These are phyloP conservation scores for Caenorhabditis tropicalis DNA, from an alignment of 1,140 invertebrate species.

Conservation along the genomic window DNA sequence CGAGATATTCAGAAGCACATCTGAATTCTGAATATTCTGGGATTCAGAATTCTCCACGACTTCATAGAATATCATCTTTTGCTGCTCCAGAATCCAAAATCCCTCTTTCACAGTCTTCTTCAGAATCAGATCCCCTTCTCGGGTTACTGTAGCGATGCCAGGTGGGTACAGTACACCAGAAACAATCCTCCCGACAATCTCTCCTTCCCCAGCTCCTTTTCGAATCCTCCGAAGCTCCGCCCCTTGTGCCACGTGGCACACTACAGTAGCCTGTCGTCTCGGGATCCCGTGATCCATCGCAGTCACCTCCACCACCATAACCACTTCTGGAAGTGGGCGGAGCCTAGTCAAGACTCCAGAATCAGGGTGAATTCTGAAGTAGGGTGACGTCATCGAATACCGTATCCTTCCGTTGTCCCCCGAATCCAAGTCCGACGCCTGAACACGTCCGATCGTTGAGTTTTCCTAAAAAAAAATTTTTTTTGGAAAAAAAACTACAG, in stretches of 20 bases:
- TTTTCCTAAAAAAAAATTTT: neutral
- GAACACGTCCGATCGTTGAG: neutral
- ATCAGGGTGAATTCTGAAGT: neutral
- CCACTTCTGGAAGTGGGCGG: neutral
- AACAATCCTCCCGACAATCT: neutral
- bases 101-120: neutral
- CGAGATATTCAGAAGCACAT: neutral
- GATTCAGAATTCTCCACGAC: neutral
- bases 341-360: neutral
- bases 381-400: neutral
- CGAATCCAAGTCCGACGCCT: neutral
- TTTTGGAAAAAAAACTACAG: neutral
- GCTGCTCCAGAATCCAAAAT: constrained; percentile 7
- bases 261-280: neutral
- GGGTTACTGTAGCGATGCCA: constrained; percentile 14
- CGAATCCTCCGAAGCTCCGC: neutral
- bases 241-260: neutral
- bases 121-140: neutral
- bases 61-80: neutral
- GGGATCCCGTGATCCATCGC: neutral
- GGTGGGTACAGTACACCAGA: neutral
- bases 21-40: neutral
- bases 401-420: neutral
- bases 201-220: neutral
- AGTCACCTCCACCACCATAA: neutral